Evolutionary conservation across 2,888 invertebrate species (phyloP), one percentile per base, ranked within the genome.

Genomic region (Phrixothrix hirtus): DNA sequence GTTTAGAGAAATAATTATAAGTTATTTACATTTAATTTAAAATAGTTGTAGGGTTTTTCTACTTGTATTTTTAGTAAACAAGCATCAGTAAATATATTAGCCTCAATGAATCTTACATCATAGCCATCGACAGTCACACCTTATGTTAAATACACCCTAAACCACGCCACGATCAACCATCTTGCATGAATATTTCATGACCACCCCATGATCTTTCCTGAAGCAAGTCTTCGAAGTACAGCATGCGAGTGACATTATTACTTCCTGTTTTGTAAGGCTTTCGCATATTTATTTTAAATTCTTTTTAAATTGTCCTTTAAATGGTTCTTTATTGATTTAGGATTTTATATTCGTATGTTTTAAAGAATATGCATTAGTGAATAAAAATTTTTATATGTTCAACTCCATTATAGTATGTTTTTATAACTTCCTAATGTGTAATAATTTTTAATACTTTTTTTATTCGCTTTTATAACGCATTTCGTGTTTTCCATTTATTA

Each of bases 171-270:
- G 42, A 43, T 29, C 41, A 38, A 46, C 50, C 45, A 39, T 31
- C 38, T 27, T 44, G 35, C 55, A 55, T 55, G 55, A 55, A 55
- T 51, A 51, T 51, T 55, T 55, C 55, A 55, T 55, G 55, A 44
- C 49, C 45, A 41, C 44, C 48, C 42, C 43, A 35, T 55, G 54
- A 55, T 55, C 55, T 45, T 55, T 37, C 51, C 50, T 46, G 45
- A 46, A 55, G 55, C 50, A 42, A 50, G 44, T 54, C 42, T 16
- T 17, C 44, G 21, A 21, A 27, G 16, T 30, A 43, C 27, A 32
- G 38, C 27, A 30, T 7, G 11, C 14, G 44, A 44, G 31, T 44
- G 46, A 52, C 52, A 46, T 46, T 52, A 52, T 52, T 52, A 52
- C 52, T 52, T 52, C 52, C 52, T 52, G 52, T 52, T 52, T 46